Conservation (phyloP, 2,113 vertebrate species). For the Hepsetus odoe region DNA sequence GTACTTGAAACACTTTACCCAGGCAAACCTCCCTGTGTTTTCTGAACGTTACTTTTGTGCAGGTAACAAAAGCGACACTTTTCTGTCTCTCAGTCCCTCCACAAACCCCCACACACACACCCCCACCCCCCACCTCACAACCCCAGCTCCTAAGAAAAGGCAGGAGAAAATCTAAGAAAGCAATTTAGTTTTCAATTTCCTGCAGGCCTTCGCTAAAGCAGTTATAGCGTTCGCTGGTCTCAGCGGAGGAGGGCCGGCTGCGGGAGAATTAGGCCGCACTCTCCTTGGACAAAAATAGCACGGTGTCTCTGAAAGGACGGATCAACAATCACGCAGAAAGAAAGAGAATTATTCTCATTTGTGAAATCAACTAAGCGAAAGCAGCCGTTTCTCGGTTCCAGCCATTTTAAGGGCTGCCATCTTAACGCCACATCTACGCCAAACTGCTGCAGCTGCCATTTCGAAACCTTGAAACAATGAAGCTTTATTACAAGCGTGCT, state of each 20-base stretch:
- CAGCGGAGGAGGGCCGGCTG: slow-evolving; percentile 45
- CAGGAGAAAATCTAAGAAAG: slow-evolving; percentile 65
- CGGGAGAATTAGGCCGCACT: slow-evolving; percentile 73
- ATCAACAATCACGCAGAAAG: slow-evolving; percentile 25
- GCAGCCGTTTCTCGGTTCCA: not conserved
- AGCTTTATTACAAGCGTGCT: too few relatives aligned
- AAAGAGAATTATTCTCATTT: slow-evolving; percentile 39
- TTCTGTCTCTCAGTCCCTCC: not conserved
- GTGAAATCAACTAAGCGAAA: slow-evolving; percentile 11
- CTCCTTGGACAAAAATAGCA: slow-evolving; percentile 76
- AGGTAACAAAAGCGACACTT: slow-evolving; percentile 39
- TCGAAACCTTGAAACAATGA: not conserved
- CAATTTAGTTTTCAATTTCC: slow-evolving; percentile 79
- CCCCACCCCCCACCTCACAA: not conserved
- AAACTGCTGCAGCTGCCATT: not conserved
- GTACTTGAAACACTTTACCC: slow-evolving; percentile 20
- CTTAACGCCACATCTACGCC: not conserved
- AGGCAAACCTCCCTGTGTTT: slow-evolving; percentile 19
- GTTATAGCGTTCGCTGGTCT: slow-evolving; percentile 70
- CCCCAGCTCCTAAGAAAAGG: slow-evolving; percentile 53
- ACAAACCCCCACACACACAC: too few relatives aligned
- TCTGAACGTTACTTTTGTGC: slow-evolving; percentile 11
- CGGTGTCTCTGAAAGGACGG: slow-evolving; percentile 17
- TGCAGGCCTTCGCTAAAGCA: slow-evolving; percentile 72
- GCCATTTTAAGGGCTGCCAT: not conserved